Conservation (phyloP, 2,888 invertebrate species). For the Phaedon cochleariae region DNA sequence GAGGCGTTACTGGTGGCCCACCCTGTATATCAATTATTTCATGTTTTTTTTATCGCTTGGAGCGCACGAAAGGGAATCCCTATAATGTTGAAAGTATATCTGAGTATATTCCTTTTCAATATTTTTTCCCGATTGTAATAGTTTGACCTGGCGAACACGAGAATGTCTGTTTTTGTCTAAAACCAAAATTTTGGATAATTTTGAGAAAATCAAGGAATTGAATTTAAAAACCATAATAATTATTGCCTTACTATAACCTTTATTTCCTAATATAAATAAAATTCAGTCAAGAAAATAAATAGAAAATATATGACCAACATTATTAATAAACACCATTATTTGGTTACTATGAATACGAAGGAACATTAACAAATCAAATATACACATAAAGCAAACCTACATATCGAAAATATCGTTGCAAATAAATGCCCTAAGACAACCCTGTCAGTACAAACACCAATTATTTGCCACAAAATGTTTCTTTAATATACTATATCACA, state of each 20-base stretch:
- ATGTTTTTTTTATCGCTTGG: no score
- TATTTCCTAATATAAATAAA: neutral
- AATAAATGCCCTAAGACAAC: neutral
- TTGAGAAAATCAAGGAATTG: no score
- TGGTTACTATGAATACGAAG: neutral
- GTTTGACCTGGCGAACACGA: no score
- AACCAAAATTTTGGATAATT: no score
- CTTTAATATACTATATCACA: neutral
- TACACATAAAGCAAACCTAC: neutral
- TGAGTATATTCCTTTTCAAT: no score
- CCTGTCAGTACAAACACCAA: neutral
- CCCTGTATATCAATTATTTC: no score
- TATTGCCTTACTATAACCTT: neutral
- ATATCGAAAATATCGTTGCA: neutral
- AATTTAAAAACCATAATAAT: no score
- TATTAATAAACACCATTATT: neutral
- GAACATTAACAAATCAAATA: neutral
- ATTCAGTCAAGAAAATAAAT: constrained; percentile 1
- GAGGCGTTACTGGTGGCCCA: no score
- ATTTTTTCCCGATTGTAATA: no score
- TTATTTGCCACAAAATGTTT: neutral
- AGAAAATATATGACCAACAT: neutral
- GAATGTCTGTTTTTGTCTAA: no score
- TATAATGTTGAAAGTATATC: no score
- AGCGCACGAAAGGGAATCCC: no score